phyloP scores from a whole-genome alignment of 2,113 vertebrate genomes.

The Baryphthengus martii region DNA sequence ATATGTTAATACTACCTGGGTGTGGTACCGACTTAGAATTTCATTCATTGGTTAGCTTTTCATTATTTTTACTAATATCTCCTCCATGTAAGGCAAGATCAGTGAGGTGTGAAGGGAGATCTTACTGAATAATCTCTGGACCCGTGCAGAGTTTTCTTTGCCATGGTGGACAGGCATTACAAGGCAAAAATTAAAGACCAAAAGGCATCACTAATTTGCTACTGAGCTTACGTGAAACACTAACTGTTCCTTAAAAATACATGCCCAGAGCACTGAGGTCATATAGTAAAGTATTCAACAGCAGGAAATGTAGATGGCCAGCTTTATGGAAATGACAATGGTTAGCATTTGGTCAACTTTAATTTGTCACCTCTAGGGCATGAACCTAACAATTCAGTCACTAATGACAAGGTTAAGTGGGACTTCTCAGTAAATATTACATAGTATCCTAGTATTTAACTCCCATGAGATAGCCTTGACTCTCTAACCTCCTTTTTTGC shows the following conservation, averaged over 20 bases:
- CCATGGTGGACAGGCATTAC: neutral
- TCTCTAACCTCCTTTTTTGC: neutral
- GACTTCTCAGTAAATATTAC: neutral
- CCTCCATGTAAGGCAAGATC: neutral
- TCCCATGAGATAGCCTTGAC: neutral
- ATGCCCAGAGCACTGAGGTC: neutral
- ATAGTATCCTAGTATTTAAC: neutral
- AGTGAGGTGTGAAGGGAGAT: neutral
- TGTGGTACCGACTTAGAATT: neutral
- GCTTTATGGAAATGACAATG: neutral
- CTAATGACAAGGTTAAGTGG: neutral
- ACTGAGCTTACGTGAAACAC: neutral
- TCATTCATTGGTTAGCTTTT: neutral
- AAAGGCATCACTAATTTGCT: neutral
- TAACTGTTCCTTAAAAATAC: neutral
- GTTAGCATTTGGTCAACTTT: neutral
- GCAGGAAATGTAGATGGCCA: neutral
- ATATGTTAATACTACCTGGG: neutral
- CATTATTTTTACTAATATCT: neutral
- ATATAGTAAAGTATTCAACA: neutral
- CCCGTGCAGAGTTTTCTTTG: neutral
- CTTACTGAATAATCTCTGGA: neutral
- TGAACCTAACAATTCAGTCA: neutral
- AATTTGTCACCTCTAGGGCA: neutral
- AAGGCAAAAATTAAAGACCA: neutral